Evolutionary conservation across 2,113 vertebrate genomes (phyloP).

Genomic region (Sisor rabdophorus): DNA sequence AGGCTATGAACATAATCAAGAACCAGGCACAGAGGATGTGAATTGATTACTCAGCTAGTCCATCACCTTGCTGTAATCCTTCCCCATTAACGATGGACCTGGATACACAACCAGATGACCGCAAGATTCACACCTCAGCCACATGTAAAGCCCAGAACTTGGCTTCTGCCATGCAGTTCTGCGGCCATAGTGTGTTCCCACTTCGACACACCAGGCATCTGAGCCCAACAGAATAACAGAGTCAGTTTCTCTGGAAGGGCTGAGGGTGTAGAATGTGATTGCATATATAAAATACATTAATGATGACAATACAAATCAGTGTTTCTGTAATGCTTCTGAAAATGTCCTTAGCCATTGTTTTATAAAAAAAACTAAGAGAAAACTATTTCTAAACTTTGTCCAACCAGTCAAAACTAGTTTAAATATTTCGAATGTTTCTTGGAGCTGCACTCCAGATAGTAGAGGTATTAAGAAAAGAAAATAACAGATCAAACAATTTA

Average conservation of each 20-base stretch:
- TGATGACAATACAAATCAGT: not conserved
- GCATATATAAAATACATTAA: not conserved
- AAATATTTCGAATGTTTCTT: not conserved
- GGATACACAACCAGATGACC: conserved; percentile 37
- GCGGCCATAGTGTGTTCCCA: conserved; percentile 32
- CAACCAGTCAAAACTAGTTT: not conserved
- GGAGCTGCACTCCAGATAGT: not conserved
- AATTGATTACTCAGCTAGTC: not conserved
- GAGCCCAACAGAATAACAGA: conserved; percentile 20
- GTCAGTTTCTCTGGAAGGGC: not conserved
- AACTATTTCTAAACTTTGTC: not conserved
- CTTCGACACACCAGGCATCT: conserved; percentile 34
- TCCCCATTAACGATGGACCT: conserved; percentile 36
- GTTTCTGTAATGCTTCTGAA: not conserved
- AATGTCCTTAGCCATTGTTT: not conserved
- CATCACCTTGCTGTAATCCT: conserved; percentile 32
- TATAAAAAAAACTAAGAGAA: not conserved
- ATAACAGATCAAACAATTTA: not conserved
- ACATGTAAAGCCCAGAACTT: conserved; percentile 41
- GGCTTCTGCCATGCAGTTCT: conserved; percentile 24
- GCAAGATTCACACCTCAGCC: conserved; percentile 47
- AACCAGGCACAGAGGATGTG: not conserved
- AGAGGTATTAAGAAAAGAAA: not conserved
- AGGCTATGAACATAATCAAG: not conserved
- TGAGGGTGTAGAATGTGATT: not conserved